phyloP scores from a whole-genome alignment of 2,888 invertebrate species.

The Lottia scabra region DNA sequence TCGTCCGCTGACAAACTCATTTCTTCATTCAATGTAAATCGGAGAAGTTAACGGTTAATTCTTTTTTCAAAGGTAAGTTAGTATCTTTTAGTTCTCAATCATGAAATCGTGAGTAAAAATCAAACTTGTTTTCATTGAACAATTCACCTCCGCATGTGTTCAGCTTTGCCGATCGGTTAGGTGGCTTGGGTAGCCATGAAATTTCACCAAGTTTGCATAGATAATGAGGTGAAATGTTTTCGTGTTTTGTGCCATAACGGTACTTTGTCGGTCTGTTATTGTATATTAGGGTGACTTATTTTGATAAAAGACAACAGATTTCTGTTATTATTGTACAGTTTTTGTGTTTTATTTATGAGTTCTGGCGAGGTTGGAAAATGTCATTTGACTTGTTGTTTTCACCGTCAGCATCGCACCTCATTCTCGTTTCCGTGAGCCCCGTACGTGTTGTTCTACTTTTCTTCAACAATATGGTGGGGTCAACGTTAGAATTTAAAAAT shows the following conservation, averaged over 20 bases:
- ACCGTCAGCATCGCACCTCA: not conserved
- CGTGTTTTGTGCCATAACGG: not conserved
- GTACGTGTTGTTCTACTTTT: not conserved
- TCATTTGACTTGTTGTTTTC: not conserved
- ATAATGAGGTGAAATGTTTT: conserved; percentile 1
- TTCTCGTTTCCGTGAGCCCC: not conserved
- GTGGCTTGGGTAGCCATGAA: conserved; percentile 3
- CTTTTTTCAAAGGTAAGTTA: not conserved
- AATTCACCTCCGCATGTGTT: not conserved
- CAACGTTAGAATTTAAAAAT: not conserved
- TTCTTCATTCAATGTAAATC: not conserved
- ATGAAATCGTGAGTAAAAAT: not conserved
- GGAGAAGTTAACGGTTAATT: not conserved
- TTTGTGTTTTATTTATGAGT: not conserved
- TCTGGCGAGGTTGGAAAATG: not conserved
- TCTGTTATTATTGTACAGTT: not conserved
- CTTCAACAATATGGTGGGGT: not conserved
- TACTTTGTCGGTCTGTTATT: not conserved
- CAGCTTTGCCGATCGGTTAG: not conserved
- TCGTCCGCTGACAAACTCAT: not conserved
- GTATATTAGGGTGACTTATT: not conserved
- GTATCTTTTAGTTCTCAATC: not conserved
- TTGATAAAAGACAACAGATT: not conserved
- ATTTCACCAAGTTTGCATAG: conserved; percentile 2
- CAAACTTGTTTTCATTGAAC: not conserved